Conservation (phyloP, 2,113 vertebrate species). For the Bubo scandiacus region DNA sequence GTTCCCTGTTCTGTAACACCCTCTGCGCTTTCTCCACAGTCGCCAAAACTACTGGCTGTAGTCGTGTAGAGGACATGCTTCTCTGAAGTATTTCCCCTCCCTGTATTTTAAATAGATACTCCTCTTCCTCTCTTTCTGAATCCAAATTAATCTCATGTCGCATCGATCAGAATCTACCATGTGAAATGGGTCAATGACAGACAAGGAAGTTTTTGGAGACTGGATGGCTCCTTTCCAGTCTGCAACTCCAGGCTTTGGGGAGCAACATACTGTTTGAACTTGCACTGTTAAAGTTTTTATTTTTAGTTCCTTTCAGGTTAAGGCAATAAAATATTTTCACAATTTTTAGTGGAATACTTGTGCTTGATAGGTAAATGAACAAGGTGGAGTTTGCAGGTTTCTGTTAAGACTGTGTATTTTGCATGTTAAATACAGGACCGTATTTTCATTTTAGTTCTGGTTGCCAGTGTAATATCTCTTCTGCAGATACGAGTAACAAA, state of each 20-base stretch:
- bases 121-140: neutral
- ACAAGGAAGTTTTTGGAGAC: neutral
- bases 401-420: neutral
- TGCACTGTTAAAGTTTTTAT: neutral
- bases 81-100: neutral
- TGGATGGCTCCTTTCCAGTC: neutral
- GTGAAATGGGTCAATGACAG: neutral
- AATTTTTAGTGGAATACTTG: neutral
- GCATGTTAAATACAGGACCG: neutral
- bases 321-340: neutral
- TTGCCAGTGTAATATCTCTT: neutral
- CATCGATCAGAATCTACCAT: neutral
- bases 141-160: neutral
- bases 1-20: neutral
- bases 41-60: rapidly evolving
- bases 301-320: neutral
- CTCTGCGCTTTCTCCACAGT: neutral
- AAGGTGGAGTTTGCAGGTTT: neutral
- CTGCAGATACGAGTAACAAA: neutral
- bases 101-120: neutral
- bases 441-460: neutral
- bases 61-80: neutral
- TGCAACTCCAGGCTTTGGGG: neutral
- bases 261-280: neutral
- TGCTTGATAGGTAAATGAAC: neutral